phyloP scores from a whole-genome alignment of 2,113 vertebrate genomes.

The Clinocottus analis region DNA sequence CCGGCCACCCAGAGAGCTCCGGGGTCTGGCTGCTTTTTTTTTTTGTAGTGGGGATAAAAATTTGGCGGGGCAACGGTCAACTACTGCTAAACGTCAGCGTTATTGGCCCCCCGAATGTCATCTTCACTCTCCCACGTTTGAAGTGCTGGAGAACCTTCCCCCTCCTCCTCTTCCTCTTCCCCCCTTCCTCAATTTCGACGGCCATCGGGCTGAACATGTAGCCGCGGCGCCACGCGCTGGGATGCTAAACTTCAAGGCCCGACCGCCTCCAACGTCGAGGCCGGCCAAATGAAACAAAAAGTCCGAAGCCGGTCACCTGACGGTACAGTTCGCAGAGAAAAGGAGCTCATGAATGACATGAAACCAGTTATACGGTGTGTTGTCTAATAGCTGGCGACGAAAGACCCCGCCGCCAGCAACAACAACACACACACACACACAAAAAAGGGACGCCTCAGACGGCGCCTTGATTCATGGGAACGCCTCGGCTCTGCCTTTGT shows the following conservation, averaged over 20 bases:
- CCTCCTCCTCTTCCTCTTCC: no score
- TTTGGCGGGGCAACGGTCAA: constrained; percentile 55
- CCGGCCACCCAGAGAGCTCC: constrained; percentile 84
- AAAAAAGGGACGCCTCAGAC: constrained; percentile 77
- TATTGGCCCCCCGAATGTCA: constrained; percentile 24
- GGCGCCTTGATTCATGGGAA: constrained; percentile 91
- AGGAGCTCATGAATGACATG: constrained; percentile 48
- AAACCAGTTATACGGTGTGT: constrained; percentile 71
- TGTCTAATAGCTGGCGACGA: constrained; percentile 77
- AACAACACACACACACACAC: no score
- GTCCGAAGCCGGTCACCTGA: constrained; percentile 58
- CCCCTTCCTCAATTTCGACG: background rate
- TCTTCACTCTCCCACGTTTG: constrained; percentile 32
- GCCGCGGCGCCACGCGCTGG: constrained; percentile 38
- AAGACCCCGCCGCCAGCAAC: constrained; percentile 44
- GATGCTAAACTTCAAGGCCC: constrained; percentile 8
- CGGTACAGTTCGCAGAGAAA: constrained; percentile 54
- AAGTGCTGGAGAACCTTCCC: constrained; percentile 1
- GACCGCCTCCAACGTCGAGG: background rate
- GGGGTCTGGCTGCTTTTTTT: constrained; percentile 24
- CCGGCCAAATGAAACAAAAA: constrained; percentile 42
- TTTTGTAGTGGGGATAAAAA: constrained; percentile 31
- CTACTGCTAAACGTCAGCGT: constrained; percentile 53
- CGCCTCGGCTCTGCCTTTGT: constrained; percentile 89
- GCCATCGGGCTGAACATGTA: constrained; percentile 28